These are phyloP conservation scores for Grammomys surdaster DNA, from an alignment of 2,113 vertebrate species.

Conservation along the genomic window DNA sequence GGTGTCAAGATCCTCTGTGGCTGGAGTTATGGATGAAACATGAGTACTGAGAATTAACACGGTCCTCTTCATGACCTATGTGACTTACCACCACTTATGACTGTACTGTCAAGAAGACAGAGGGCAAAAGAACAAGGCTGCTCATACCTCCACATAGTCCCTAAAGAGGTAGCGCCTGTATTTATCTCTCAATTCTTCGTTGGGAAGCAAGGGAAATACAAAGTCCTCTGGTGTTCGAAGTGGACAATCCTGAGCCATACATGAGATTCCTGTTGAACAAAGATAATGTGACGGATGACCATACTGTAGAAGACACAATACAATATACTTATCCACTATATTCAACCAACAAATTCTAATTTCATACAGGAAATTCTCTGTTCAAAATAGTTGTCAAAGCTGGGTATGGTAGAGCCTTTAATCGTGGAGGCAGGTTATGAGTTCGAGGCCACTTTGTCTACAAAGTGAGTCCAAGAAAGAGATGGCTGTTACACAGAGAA, in stretches of 20 bases:
- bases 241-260: conserved; percentile 99
- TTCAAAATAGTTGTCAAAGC: neutral
- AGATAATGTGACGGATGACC: conserved; percentile 53
- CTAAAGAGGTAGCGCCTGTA: conserved; percentile 99
- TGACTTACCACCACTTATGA: neutral
- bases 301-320: neutral
- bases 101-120: neutral
- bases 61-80: neutral
- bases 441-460: neutral
- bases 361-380: neutral
- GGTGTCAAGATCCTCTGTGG: neutral
- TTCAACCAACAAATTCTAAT: conserved; percentile 6
- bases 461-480: neutral
- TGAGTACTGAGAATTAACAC: neutral
- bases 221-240: conserved; percentile 98
- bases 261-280: conserved; percentile 93
- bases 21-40: neutral
- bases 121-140: neutral
- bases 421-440: neutral
- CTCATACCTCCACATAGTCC: conserved; percentile 96
- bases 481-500: neutral
- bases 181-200: conserved; percentile 98
- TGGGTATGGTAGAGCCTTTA: neutral
- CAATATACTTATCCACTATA: neutral
- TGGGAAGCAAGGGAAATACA: conserved; percentile 96